These are phyloP conservation scores for Pandemis cinnamomeana DNA, from an alignment of 2,888 invertebrate species.

Conservation along the genomic window DNA sequence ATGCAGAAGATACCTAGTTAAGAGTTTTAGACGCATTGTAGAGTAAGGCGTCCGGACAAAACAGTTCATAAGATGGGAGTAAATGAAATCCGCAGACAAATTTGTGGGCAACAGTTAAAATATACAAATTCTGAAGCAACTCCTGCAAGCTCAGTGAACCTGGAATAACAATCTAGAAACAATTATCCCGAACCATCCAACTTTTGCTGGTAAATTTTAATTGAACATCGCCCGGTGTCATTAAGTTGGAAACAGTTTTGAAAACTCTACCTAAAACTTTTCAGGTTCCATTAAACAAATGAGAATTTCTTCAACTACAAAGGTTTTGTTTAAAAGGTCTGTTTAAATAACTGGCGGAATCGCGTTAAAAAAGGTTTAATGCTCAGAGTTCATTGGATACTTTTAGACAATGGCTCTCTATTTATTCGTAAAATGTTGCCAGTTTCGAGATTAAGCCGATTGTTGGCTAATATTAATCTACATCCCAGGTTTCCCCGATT, in stretches of 20 bases:
- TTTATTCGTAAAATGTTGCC: not conserved
- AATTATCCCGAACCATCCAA: constrained; percentile 3
- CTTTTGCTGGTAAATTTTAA: constrained; percentile 15
- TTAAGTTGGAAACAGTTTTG: not conserved
- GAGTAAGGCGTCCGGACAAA: too few species aligned
- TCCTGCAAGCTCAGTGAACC: not conserved
- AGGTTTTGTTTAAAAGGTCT: not conserved
- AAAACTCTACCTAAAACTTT: constrained; percentile 14
- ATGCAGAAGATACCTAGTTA: too few species aligned
- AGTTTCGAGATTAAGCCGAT: too few species aligned
- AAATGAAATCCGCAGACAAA: too few species aligned
- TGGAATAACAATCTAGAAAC: constrained; percentile 14
- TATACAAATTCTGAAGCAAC: not conserved
- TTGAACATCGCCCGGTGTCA: constrained; percentile 8
- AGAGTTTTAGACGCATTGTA: too few species aligned
- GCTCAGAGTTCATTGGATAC: not conserved
- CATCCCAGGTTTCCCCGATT: too few species aligned
- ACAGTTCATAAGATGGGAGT: too few species aligned
- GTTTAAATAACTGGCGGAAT: not conserved
- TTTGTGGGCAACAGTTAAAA: too few species aligned
- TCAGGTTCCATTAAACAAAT: not conserved
- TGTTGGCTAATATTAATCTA: too few species aligned
- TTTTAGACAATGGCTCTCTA: not conserved
- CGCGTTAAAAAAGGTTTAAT: too few species aligned
- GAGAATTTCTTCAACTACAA: not conserved